A percentile compares a stretch with the other conserved stretches of the same genome.
Evolutionary conservation across 2,888 invertebrate species (phyloP).

Genomic region (Latrodectus elegans): DNA sequence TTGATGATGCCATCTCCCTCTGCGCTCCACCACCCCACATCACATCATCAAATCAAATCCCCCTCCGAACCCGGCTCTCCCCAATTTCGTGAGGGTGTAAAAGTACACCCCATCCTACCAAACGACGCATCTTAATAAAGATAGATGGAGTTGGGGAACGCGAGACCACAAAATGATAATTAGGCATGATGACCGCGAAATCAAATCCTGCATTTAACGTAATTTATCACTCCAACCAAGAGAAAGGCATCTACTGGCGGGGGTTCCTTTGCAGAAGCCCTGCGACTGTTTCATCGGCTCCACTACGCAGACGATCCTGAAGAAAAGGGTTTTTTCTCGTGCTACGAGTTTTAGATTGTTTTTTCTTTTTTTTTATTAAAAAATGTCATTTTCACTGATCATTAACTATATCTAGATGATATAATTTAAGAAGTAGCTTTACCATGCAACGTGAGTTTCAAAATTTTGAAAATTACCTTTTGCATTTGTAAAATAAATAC

Average conservation of each 20-base stretch:
- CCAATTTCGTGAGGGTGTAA: slow-evolving; percentile 41
- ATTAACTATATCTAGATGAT: too few species aligned
- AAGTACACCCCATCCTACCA: slow-evolving; percentile 44
- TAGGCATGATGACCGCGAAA: slow-evolving; percentile 68
- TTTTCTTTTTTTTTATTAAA: too few species aligned
- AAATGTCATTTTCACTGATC: too few species aligned
- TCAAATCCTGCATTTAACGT: slow-evolving; percentile 69
- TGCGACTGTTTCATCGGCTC: not conserved
- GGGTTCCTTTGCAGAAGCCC: not conserved
- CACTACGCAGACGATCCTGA: not conserved
- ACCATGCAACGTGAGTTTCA: too few species aligned
- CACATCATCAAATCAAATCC: slow-evolving; percentile 31
- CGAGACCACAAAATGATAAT: slow-evolving; percentile 62
- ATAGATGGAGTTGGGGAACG: slow-evolving; percentile 50
- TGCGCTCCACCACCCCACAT: not conserved
- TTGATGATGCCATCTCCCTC: slow-evolving; percentile 26
- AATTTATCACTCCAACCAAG: slow-evolving; percentile 52
- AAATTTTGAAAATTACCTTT: too few species aligned
- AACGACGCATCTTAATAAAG: slow-evolving; percentile 56
- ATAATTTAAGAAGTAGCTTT: too few species aligned
- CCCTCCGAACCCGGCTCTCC: not conserved
- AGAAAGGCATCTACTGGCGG: not conserved
- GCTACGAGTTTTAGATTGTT: too few species aligned
- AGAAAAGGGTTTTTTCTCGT: not conserved
- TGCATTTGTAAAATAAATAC: too few species aligned